Conservation (phyloP, 2,113 vertebrate species). For the Lucifuga dentata region DNA sequence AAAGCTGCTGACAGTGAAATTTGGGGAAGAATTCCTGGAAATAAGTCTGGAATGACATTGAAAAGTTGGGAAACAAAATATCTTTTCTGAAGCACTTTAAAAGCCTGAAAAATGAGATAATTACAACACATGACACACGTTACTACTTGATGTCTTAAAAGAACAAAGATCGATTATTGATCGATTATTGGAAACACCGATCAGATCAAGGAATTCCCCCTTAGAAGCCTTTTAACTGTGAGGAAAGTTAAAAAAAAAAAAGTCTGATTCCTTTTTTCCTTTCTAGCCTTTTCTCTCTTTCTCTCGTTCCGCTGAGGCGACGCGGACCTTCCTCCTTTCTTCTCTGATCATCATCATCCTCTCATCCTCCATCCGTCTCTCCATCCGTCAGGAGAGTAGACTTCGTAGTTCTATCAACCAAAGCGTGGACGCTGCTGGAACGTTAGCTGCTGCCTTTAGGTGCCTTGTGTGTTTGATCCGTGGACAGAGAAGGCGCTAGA, state of each 20-base stretch:
- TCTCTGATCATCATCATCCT: conserved; percentile 34
- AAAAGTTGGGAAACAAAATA: too few species aligned
- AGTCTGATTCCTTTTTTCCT: conserved; percentile 3
- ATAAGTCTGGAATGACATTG: too few species aligned
- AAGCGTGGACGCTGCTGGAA: conserved; percentile 61
- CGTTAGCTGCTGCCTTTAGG: conserved; percentile 76
- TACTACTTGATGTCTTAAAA: conserved; percentile 38
- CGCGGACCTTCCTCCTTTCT: conserved; percentile 46
- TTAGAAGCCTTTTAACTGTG: conserved; percentile 23
- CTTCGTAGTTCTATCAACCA: conserved; percentile 45
- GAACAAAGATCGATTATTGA: neutral
- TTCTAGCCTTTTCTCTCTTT: conserved; percentile 4
- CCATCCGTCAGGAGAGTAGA: conserved; percentile 20
- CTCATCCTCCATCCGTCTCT: conserved; percentile 17
- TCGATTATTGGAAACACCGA: too few species aligned
- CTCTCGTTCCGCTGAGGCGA: conserved; percentile 64
- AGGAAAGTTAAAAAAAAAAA: neutral
- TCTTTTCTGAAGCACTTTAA: conserved; percentile 28
- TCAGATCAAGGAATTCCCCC: neutral
- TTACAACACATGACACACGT: conserved; percentile 4
- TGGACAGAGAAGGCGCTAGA: neutral
- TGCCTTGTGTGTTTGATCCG: conserved; percentile 71
- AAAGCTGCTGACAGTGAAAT: too few species aligned
- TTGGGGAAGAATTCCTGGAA: too few species aligned
- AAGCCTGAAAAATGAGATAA: neutral